Evolutionary conservation across 1,140 invertebrate species (phyloP).

Genomic region (Phthorimaea operculella): DNA sequence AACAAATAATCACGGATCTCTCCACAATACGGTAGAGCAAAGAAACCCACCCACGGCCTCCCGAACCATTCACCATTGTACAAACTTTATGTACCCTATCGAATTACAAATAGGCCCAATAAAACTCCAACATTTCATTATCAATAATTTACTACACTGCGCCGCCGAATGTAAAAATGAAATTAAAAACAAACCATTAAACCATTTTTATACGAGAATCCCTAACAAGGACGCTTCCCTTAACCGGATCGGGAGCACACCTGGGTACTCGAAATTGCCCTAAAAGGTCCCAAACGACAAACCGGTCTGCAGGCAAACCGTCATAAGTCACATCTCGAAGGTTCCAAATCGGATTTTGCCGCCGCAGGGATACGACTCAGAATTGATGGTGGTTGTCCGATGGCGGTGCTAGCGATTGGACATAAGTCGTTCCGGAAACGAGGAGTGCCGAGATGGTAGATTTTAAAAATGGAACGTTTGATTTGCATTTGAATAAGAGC

Average conservation of each 20-base stretch:
- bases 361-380: constrained; percentile 6
- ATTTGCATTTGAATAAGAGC: constrained; percentile 68
- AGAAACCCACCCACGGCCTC: constrained; percentile 25
- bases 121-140: constrained; percentile 42
- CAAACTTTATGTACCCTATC: constrained; percentile 22
- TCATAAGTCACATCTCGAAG: constrained; percentile 18
- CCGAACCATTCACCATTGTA: constrained; percentile 13
- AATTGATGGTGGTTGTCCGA: constrained; percentile 17
- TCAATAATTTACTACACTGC: constrained; percentile 52
- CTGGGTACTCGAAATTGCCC: constrained; percentile 63
- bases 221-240: constrained; percentile 65
- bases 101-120: constrained; percentile 35
- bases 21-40: constrained; percentile 16
- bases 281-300: constrained; percentile 64
- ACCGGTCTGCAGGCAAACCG: constrained; percentile 16
- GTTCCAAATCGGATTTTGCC: constrained; percentile 14
- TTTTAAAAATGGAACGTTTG: constrained; percentile 68
- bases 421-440: constrained; percentile 65
- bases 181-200: constrained; percentile 68
- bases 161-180: constrained; percentile 57
- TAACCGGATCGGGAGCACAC: constrained; percentile 67
- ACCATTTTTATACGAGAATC: constrained; percentile 63
- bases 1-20: constrained; percentile 18
- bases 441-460: constrained; percentile 64
- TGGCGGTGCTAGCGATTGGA: constrained; percentile 38